A percentile compares a stretch with the other conserved stretches of the same genome.
These are phyloP conservation scores for Helarctos malayanus DNA, from an alignment of 2,797 vertebrate species.

Conservation along the genomic window DNA sequence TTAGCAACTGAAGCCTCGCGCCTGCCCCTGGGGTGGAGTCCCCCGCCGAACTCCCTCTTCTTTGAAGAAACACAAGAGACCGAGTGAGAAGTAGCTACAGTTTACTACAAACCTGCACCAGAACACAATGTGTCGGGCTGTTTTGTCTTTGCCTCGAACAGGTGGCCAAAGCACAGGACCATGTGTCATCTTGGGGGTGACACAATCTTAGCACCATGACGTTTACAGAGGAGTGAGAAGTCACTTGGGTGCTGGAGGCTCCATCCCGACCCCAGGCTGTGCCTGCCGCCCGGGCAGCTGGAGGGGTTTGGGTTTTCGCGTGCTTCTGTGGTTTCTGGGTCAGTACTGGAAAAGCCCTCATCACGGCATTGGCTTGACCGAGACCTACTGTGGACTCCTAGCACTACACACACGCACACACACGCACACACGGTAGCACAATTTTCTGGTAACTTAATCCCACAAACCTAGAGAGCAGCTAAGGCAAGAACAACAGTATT, in stretches of 20 bases:
- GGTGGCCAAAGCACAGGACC: conserved; percentile 80
- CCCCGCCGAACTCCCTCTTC: conserved; percentile 62
- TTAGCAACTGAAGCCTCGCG: background rate
- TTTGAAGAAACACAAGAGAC: conserved; percentile 83
- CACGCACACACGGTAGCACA: conserved; percentile 71
- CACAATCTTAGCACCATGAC: conserved; percentile 87
- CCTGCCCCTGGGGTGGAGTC: background rate
- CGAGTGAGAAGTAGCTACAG: conserved; percentile 84
- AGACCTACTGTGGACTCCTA: conserved; percentile 77
- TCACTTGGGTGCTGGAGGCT: conserved; percentile 68
- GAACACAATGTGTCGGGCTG: conserved; percentile 79
- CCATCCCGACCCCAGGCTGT: conserved; percentile 58
- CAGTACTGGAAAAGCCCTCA: conserved; percentile 66
- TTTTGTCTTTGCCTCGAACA: conserved; percentile 78
- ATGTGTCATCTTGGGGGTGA: conserved; percentile 69
- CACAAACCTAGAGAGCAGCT: conserved; percentile 87
- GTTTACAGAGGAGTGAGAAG: conserved; percentile 72
- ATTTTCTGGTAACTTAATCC: conserved; percentile 83
- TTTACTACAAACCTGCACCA: conserved; percentile 87
- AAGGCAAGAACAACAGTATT: conserved; percentile 87
- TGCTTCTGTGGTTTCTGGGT: conserved; percentile 75
- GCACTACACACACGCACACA: conserved; percentile 74
- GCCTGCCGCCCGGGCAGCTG: conserved; percentile 68
- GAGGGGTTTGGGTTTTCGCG: conserved; percentile 23
- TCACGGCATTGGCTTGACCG: conserved; percentile 69